phyloP scores from a whole-genome alignment of 2,113 vertebrate genomes.

The Hemiprocne comata region DNA sequence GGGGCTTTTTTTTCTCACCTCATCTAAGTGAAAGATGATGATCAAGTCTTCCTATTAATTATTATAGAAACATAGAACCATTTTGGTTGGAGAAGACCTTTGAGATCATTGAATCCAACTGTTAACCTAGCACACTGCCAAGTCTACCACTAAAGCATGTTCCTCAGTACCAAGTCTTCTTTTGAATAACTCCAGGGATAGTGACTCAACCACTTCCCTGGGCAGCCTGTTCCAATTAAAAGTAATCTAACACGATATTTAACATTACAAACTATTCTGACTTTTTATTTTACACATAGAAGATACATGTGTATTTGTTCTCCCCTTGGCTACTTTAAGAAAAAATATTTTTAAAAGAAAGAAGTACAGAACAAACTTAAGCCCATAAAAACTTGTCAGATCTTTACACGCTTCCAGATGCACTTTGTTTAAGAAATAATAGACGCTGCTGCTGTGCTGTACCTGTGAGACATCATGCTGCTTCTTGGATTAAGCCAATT shows the following conservation, averaged over 20 bases:
- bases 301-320: background rate
- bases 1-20: background rate
- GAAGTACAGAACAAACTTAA: background rate
- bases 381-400: background rate
- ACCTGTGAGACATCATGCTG: background rate
- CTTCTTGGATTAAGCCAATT: slow-evolving; percentile 32
- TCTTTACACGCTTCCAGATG: background rate
- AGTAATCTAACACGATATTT: background rate
- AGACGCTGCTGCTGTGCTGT: background rate
- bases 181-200: no score
- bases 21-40: background rate
- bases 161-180: no score
- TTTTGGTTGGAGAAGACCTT: no score
- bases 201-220: no score
- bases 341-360: background rate
- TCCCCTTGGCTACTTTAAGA: background rate
- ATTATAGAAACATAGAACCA: no score
- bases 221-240: background rate
- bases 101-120: no score
- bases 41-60: background rate
- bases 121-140: no score
- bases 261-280: background rate
- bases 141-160: no score
- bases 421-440: slow-evolving; percentile 32
- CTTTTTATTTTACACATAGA: background rate